A percentile compares a stretch with the other conserved stretches of the same genome.
Conservation (phyloP, 64 coral and sea anemone species). For the Dendronephthya gigantea region DNA sequence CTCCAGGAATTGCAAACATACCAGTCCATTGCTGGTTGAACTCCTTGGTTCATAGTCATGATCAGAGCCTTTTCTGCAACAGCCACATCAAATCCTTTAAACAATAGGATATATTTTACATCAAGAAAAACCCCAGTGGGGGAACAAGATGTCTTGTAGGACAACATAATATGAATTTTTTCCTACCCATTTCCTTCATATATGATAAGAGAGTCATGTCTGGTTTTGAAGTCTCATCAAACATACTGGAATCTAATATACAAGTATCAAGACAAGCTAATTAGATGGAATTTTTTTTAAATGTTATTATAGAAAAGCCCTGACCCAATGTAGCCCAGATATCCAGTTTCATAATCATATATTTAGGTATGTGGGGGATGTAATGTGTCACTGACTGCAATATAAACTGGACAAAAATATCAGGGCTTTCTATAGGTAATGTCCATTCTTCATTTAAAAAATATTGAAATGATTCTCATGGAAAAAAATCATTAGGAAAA, state of each 20-base stretch:
- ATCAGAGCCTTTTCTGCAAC: constrained; percentile 11
- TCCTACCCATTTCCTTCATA: constrained; percentile 94
- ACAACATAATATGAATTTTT: background rate
- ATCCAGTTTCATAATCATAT: too few relatives aligned
- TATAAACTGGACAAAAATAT: too few relatives aligned
- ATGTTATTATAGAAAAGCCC: background rate
- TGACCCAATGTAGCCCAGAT: too few relatives aligned
- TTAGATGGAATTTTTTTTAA: background rate
- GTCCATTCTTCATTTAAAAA: too few relatives aligned
- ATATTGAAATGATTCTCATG: too few relatives aligned
- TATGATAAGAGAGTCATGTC: constrained; percentile 93
- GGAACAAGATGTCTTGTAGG: background rate
- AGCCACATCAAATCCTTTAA: constrained; percentile 1
- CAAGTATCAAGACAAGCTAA: background rate
- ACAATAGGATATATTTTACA: background rate
- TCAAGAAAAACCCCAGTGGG: background rate
- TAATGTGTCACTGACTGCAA: too few relatives aligned
- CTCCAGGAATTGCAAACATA: background rate
- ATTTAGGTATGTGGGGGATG: too few relatives aligned
- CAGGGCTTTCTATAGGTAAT: too few relatives aligned
- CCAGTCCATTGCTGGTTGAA: constrained; percentile 13
- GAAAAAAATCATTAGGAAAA: too few relatives aligned
- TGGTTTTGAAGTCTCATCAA: constrained; percentile 69
- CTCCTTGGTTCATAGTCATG: background rate
- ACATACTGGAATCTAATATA: constrained; percentile 39